phyloP scores from a whole-genome alignment of 35 echinoderm and acorn worm species.

The Diadema setosum region DNA sequence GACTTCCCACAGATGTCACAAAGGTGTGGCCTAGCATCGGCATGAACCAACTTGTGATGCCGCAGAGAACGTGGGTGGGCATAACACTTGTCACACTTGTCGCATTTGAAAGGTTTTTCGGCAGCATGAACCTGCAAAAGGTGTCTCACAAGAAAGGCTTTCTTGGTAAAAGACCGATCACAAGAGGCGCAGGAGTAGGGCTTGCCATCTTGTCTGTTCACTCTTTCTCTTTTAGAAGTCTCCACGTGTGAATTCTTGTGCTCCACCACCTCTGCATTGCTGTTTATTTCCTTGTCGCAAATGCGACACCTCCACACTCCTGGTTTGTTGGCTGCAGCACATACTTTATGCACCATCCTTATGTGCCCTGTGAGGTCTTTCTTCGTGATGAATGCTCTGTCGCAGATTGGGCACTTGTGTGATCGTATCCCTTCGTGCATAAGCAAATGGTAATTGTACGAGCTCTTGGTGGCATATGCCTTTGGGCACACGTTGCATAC shows the following conservation, averaged over 20 bases:
- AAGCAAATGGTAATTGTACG: not conserved
- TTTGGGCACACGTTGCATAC: not conserved
- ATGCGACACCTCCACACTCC: not conserved
- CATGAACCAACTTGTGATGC: slow-evolving; percentile 24
- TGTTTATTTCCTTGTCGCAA: not conserved
- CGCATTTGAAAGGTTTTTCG: slow-evolving; percentile 39
- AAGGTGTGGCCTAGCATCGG: slow-evolving; percentile 17
- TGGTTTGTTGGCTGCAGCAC: too few relatives aligned
- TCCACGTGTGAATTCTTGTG: not conserved
- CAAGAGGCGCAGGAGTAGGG: slow-evolving; percentile 8
- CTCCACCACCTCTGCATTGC: not conserved
- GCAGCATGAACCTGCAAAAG: slow-evolving; percentile 33
- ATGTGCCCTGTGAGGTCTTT: not conserved
- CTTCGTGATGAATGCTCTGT: not conserved
- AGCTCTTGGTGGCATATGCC: not conserved
- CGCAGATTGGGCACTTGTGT: not conserved
- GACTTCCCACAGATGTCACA: slow-evolving; percentile 20
- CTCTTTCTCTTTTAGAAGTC: not conserved
- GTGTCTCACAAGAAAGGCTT: not conserved
- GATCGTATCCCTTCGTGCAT: not conserved
- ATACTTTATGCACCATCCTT: too few relatives aligned
- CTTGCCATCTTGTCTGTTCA: too few relatives aligned
- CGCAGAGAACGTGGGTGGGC: not conserved
- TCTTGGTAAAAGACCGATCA: not conserved
- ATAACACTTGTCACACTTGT: slow-evolving; percentile 23